Conservation (phyloP, 2,797 vertebrate genomes). For the Myotis findleyi region DNA sequence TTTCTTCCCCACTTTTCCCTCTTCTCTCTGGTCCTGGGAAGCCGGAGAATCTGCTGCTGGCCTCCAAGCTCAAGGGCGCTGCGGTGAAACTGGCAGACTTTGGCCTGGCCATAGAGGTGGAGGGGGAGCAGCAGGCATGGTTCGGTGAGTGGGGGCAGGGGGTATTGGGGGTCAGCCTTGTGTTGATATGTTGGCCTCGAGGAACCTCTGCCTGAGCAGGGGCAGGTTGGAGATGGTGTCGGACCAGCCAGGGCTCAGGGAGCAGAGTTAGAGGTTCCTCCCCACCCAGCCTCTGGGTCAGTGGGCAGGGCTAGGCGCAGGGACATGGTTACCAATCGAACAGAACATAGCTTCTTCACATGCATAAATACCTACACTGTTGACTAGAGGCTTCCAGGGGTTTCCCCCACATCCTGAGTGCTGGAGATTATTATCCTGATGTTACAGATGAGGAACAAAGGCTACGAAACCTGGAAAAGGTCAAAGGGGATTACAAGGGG, state of each 20-base stretch:
- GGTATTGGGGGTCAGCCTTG: not conserved
- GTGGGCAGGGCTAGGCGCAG: not conserved
- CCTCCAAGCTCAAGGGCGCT: constrained; percentile 97
- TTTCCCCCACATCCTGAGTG: not conserved
- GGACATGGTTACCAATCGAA: not conserved
- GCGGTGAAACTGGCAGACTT: constrained; percentile 98
- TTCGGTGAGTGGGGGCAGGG: constrained; percentile 92
- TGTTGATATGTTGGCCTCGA: not conserved
- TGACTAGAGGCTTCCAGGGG: not conserved
- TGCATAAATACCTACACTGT: rapidly evolving
- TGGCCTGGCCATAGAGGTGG: constrained; percentile 97
- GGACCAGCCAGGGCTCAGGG: not conserved
- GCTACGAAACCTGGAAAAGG: not conserved
- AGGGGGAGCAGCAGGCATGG: constrained; percentile 98
- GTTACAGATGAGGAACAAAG: not conserved
- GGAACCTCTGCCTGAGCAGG: rapidly evolving
- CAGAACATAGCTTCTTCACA: not conserved
- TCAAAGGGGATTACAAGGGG: not conserved
- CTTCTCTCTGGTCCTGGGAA: constrained; percentile 81
- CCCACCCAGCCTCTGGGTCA: not conserved
- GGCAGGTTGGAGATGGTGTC: not conserved
- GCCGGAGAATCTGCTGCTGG: constrained; percentile 97
- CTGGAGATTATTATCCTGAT: not conserved
- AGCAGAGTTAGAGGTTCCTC: not conserved
- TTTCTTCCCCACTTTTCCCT: not conserved